phyloP scores from a whole-genome alignment of 2,797 vertebrate genomes.

The Delichon dasypus region DNA sequence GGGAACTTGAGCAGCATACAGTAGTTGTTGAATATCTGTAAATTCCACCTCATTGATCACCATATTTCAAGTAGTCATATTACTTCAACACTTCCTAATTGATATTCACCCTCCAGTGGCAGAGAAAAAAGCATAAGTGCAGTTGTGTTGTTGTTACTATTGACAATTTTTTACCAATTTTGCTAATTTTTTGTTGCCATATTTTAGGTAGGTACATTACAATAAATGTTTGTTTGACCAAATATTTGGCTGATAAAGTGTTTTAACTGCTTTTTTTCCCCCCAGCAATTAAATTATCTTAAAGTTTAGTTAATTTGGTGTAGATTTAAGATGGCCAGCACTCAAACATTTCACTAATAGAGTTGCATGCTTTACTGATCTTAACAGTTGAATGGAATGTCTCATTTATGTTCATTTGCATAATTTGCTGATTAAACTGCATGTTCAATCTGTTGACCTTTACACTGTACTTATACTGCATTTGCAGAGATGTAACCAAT shows the following conservation, averaged over 20 bases:
- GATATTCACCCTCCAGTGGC: constrained; percentile 34
- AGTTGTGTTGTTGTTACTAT: neutral
- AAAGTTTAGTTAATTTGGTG: constrained; percentile 22
- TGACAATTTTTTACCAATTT: neutral
- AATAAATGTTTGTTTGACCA: neutral
- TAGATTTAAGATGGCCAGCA: constrained; percentile 27
- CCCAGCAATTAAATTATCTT: neutral
- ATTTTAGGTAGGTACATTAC: neutral
- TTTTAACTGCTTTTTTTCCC: neutral
- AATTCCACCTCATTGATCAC: constrained; percentile 32
- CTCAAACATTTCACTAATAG: constrained; percentile 52
- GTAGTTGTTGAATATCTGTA: neutral
- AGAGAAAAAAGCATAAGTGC: neutral
- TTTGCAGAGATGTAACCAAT: constrained; percentile 63
- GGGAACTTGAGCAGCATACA: neutral
- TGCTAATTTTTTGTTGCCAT: neutral
- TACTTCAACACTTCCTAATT: neutral
- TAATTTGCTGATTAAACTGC: constrained; percentile 72
- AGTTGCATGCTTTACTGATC: constrained; percentile 60
- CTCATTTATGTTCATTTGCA: constrained; percentile 69
- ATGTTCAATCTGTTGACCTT: constrained; percentile 71
- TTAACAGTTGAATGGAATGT: constrained; percentile 58
- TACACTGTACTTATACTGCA: constrained; percentile 55
- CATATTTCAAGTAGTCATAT: constrained; percentile 7
- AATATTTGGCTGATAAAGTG: neutral